Percentiles rank a stretch among this genome's conserved stretches.
These are phyloP conservation scores for Thereva nobilitata DNA, from an alignment of 2,888 invertebrate species.

Conservation along the genomic window DNA sequence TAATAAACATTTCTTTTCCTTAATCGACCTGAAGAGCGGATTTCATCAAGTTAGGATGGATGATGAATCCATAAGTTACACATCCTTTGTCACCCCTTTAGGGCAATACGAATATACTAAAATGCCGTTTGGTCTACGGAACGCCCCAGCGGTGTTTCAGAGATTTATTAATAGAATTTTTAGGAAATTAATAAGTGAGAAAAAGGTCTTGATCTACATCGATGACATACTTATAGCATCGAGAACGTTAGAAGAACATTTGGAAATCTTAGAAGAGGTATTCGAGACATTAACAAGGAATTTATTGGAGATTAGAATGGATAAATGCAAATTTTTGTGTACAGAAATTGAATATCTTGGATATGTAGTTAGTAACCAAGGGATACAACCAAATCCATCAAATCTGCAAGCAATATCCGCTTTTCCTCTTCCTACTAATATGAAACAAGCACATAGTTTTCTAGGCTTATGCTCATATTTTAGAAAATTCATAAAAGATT, in stretches of 20 bases:
- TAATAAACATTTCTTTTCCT: slow-evolving; percentile 42
- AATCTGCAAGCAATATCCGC: too few relatives aligned
- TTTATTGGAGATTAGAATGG: slow-evolving; percentile 12
- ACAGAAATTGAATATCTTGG: too few relatives aligned
- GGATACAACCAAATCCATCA: too few relatives aligned
- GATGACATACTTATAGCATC: slow-evolving; percentile 43
- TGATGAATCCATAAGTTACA: slow-evolving; percentile 41
- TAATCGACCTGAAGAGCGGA: slow-evolving; percentile 41
- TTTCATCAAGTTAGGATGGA: slow-evolving; percentile 42
- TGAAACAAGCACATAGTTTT: too few relatives aligned
- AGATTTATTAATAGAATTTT: slow-evolving; percentile 42
- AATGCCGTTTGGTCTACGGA: slow-evolving; percentile 42
- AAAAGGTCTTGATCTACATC: slow-evolving; percentile 43
- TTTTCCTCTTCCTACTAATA: too few relatives aligned
- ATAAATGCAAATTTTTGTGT: too few relatives aligned
- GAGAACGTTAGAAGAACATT: slow-evolving; percentile 35
- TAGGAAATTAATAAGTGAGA: slow-evolving; percentile 37
- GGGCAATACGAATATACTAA: slow-evolving; percentile 41
- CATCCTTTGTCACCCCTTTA: slow-evolving; percentile 43
- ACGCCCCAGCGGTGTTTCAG: slow-evolving; percentile 41
- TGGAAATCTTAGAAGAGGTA: slow-evolving; percentile 36
- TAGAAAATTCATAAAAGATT: too few relatives aligned
- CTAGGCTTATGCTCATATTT: too few relatives aligned
- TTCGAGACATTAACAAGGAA: too few relatives aligned
- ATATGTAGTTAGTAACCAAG: too few relatives aligned